phyloP scores from a whole-genome alignment of 2,888 invertebrate species.

The Syrista parreyssii region DNA sequence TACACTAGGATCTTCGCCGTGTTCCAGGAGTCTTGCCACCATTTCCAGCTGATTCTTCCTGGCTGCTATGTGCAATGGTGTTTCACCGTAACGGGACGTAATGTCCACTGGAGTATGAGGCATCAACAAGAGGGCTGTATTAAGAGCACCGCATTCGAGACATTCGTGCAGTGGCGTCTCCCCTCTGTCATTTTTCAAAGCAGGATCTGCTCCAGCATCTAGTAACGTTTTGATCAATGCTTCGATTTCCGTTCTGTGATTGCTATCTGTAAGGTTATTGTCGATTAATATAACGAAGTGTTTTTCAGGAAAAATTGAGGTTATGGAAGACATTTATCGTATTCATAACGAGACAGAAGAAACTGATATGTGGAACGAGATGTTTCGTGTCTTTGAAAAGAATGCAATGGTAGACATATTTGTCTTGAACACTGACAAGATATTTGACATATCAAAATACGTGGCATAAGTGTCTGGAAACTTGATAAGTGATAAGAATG shows the following conservation, averaged over 20 bases:
- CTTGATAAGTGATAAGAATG: not conserved
- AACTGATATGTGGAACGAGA: no score
- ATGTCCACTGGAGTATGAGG: slow-evolving; percentile 44
- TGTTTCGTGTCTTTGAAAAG: not conserved
- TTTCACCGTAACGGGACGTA: slow-evolving; percentile 58
- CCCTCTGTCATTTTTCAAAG: slow-evolving; percentile 59
- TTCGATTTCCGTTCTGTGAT: slow-evolving; percentile 43
- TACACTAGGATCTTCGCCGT: slow-evolving; percentile 53
- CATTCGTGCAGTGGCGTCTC: slow-evolving; percentile 61
- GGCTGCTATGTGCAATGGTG: slow-evolving; percentile 60
- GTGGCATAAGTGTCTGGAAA: not conserved
- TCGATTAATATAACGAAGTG: not conserved
- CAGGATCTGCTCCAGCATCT: slow-evolving; percentile 58
- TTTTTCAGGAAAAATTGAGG: not conserved
- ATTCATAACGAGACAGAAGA: no score
- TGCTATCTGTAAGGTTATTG: slow-evolving; percentile 39
- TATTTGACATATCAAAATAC: not conserved
- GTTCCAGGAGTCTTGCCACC: slow-evolving; percentile 49
- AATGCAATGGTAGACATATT: not conserved
- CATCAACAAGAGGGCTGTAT: slow-evolving; percentile 45
- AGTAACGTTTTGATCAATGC: slow-evolving; percentile 52
- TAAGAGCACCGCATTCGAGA: slow-evolving; percentile 51
- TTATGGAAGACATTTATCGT: not conserved
- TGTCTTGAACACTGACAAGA: not conserved
- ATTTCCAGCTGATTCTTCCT: slow-evolving; percentile 53